Base-by-base conservation (phyloP, 2,888 invertebrate genomes). In the Oscheius onirici region DNA sequence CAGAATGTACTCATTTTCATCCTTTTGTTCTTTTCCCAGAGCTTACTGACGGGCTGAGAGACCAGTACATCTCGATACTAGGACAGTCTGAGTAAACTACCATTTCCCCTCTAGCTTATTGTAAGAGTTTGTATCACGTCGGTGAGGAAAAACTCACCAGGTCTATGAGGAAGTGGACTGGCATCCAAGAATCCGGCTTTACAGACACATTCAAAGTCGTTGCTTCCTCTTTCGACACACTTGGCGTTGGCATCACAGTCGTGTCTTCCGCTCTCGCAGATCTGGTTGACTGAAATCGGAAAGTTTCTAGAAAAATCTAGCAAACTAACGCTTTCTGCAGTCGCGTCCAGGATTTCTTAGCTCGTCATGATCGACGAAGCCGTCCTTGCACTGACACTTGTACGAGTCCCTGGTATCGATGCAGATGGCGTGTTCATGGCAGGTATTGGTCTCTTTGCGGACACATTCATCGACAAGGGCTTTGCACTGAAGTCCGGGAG, bases 371-470 rank as follows among this genome's bases (percentile, higher is more conserved):
- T 87, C 87, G 2, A 80, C 79, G 58, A 76, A 87, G 43, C 86
- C 86, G n/a, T 81, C 80, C 41, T 84, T 83, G 73, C 87, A 87
- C 60, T 78, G 74, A 68, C 87, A 87, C 51, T 78, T 82, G 81
- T 82, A 87, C 24, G 82, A 77, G 66, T 84, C 84, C 1, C 80
- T 54, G 17, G 82, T 82, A 57, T 82, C 87, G 58, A 86, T 82
- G 73, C 87, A 87, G 49, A 84, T 75, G 15, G 88, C 88, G 69
- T 86, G 77, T 61, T 79, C 76, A 65, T 84, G 83, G 63, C 86
- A 86, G 55, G 76, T 84, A 65, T 85, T 84, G 43, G 82, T 77
- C 22, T 82, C 80, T 24, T 79, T 74, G 41, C 72, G 55, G n/a
- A 76, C 70, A 68, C 87, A 87, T 72, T 87, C 87, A 72, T 87